Conservation (phyloP, 1,140 invertebrate species). For the Hestina assimilis region DNA sequence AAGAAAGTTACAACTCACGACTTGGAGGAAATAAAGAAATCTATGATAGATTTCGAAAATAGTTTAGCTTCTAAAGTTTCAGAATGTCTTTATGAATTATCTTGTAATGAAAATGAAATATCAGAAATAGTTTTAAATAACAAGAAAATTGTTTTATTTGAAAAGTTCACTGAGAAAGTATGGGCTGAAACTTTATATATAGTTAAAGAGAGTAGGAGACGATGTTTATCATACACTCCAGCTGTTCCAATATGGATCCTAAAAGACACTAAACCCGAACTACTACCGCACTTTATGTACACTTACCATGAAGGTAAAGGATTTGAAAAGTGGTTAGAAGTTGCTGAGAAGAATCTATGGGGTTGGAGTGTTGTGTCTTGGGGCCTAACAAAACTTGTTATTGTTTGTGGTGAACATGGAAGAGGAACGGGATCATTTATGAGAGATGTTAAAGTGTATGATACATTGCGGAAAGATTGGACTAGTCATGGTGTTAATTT, state of each 20-base stretch:
- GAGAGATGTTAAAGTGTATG: conserved; percentile 61
- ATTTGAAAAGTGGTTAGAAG: conserved; percentile 55
- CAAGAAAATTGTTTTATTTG: conserved; percentile 35
- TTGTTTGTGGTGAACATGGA: conserved; percentile 59
- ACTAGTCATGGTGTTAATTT: conserved; percentile 51
- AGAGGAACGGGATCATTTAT: conserved; percentile 57
- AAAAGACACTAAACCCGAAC: conserved; percentile 40
- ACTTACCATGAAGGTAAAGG: conserved; percentile 42
- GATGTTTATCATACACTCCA: conserved; percentile 44
- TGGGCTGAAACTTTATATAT: conserved; percentile 52
- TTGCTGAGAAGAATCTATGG: conserved; percentile 62
- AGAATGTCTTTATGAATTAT: conserved; percentile 43
- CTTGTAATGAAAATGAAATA: conserved; percentile 25
- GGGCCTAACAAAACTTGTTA: conserved; percentile 51
- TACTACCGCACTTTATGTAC: conserved; percentile 50
- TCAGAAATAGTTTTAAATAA: conserved; percentile 22
- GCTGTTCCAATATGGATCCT: conserved; percentile 48
- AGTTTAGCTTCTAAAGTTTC: conserved; percentile 57
- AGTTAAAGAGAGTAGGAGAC: conserved; percentile 40
- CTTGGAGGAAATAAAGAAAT: conserved; percentile 39
- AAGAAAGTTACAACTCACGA: conserved; percentile 38
- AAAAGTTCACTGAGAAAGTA: conserved; percentile 56
- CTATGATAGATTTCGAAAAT: conserved; percentile 40
- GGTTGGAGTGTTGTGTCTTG: conserved; percentile 57
- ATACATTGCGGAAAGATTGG: conserved; percentile 56